Evolutionary conservation across 2,888 invertebrate species (phyloP).

Genomic region (Xestia c-nigrum): DNA sequence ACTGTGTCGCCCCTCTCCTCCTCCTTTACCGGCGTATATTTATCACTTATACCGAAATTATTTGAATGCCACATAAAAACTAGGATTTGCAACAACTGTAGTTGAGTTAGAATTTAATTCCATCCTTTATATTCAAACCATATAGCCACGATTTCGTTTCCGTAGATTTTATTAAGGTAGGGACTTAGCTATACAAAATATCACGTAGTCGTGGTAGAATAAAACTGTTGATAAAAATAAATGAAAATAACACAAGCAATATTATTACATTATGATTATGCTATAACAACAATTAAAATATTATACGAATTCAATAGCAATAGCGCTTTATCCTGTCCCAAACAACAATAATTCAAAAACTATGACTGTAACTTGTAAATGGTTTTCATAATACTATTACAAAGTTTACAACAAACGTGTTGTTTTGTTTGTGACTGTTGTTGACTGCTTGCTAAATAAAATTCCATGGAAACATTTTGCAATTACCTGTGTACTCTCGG

Average conservation of each 20-base stretch:
- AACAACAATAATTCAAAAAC: constrained; percentile 31
- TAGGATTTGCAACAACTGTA: constrained; percentile 25
- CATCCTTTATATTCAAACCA: constrained; percentile 43
- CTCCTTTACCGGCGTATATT: constrained; percentile 46
- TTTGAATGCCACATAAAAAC: constrained; percentile 51
- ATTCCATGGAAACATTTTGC: constrained; percentile 48
- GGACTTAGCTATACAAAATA: not conserved
- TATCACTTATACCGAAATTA: constrained; percentile 52
- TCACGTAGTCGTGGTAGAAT: not conserved
- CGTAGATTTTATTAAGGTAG: constrained; percentile 23
- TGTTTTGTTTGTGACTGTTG: constrained; percentile 13
- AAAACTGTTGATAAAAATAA: not conserved
- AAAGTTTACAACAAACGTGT: constrained; percentile 20
- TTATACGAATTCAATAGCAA: constrained; percentile 15
- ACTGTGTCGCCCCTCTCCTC: constrained; percentile 47
- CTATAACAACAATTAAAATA: not conserved
- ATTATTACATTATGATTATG: no score
- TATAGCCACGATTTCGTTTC: constrained; percentile 26
- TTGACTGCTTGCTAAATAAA: constrained; percentile 35
- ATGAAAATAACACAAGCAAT: constrained; percentile 3
- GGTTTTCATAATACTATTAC: not conserved
- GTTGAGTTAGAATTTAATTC: constrained; percentile 35
- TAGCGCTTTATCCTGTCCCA: not conserved
- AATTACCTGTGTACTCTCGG: constrained; percentile 40
- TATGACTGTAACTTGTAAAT: constrained; percentile 3